Evolutionary conservation across 2,113 vertebrate species (phyloP).

Genomic region (Acinonyx jubatus): DNA sequence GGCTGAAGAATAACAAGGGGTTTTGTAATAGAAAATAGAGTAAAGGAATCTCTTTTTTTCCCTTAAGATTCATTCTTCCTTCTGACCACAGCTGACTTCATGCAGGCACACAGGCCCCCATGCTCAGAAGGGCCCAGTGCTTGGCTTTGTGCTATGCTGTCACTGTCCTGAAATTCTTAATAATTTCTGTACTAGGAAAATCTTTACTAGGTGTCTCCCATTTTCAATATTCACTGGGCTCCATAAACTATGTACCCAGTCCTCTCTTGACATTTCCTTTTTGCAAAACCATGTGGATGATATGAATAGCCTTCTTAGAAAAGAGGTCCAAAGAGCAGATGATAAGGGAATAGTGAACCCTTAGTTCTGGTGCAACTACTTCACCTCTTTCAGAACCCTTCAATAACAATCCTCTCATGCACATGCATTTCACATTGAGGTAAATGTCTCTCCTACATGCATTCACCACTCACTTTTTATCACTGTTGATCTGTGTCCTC

Average conservation of each 20-base stretch:
- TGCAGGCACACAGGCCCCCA: not conserved
- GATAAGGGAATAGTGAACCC: not conserved
- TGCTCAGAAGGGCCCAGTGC: not conserved
- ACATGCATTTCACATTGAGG: rapidly evolving
- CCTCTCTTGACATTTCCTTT: not conserved
- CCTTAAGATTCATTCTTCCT: not conserved
- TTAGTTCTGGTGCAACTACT: not conserved
- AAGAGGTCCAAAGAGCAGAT: not conserved
- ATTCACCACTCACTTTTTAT: not conserved
- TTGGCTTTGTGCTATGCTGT: not conserved
- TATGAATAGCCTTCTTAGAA: not conserved
- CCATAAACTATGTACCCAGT: not conserved
- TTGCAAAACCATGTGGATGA: not conserved
- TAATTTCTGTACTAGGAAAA: not conserved
- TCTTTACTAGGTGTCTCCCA: not conserved
- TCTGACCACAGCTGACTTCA: not conserved
- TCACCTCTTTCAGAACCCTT: not conserved
- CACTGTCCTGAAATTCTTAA: not conserved
- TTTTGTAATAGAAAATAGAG: not conserved
- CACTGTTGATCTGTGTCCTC: not conserved
- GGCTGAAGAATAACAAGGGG: not conserved
- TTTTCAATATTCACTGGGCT: not conserved
- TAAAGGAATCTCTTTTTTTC: not conserved
- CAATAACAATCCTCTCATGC: not conserved
- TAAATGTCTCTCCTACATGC: not conserved